Percentiles rank a stretch among this genome's conserved stretches.
Evolutionary conservation across 2,888 invertebrate species (phyloP).

Genomic region (Phortica magna): DNA sequence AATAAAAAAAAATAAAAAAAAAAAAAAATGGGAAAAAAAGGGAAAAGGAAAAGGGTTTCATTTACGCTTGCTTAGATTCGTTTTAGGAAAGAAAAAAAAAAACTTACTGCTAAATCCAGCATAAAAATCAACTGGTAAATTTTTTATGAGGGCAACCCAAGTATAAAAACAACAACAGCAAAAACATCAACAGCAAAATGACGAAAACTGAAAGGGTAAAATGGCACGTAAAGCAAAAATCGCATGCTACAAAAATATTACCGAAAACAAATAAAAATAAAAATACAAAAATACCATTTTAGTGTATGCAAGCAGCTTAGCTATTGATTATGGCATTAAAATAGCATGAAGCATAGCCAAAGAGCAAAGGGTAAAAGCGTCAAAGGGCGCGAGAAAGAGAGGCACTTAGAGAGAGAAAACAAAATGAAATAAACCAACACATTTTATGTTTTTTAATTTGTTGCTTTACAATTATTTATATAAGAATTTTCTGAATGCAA

Average conservation of each 20-base stretch:
- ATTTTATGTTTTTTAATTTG: too few relatives aligned
- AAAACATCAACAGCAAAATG: neutral
- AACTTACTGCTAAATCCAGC: constrained; percentile 73
- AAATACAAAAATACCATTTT: neutral
- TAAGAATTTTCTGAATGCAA: too few relatives aligned
- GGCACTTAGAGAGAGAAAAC: neutral
- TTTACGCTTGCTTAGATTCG: constrained; percentile 74
- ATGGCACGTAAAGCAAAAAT: neutral
- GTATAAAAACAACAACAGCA: neutral
- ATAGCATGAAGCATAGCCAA: neutral
- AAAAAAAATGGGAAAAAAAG: constrained; percentile 6
- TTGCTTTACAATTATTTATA: too few relatives aligned
- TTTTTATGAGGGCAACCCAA: constrained; percentile 58
- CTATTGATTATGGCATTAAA: neutral
- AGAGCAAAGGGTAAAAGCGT: neutral
- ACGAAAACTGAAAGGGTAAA: neutral
- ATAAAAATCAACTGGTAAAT: constrained; percentile 70
- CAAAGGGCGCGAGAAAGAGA: neutral
- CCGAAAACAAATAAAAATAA: neutral
- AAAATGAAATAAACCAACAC: neutral
- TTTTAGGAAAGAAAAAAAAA: constrained; percentile 45
- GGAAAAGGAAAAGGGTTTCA: constrained; percentile 47
- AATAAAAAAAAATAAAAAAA: constrained; percentile 26
- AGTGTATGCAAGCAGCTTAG: neutral
- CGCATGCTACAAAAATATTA: neutral